A percentile compares a stretch with the other conserved stretches of the same genome.
These are phyloP conservation scores for Troides oblongomaculatus DNA, from an alignment of 2,888 invertebrate species.

Conservation along the genomic window DNA sequence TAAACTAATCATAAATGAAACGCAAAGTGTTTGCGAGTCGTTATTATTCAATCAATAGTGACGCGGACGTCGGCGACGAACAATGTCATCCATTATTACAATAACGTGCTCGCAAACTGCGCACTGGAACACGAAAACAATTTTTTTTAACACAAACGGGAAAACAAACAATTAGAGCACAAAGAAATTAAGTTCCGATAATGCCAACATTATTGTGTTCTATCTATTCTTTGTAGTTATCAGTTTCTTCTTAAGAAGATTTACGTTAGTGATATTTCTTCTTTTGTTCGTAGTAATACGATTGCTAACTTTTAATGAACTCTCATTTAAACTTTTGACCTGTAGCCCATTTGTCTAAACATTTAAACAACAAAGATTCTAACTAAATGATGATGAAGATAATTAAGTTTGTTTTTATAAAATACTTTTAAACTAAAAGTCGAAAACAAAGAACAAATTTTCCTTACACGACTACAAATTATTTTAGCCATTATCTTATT, in stretches of 20 bases:
- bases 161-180: neutral
- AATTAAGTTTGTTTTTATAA: neutral
- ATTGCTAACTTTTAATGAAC: conserved; percentile 3
- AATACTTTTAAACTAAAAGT: too few relatives aligned
- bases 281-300: conserved; percentile 5
- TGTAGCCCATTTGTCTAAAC: neutral
- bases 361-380: neutral
- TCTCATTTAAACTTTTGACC: neutral
- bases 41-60: conserved; percentile 27
- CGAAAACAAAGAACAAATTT: too few relatives aligned
- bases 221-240: neutral
- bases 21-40: conserved; percentile 8
- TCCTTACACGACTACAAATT: too few relatives aligned
- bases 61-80: conserved; percentile 10
- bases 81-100: conserved; percentile 26
- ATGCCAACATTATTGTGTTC: conserved; percentile 1
- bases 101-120: conserved; percentile 14
- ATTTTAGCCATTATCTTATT: too few relatives aligned
- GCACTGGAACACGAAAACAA: conserved; percentile 4
- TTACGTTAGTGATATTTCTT: conserved; percentile 4
- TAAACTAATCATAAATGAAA: conserved; percentile 19
- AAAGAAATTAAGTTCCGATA: neutral
- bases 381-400: neutral
- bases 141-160: too few relatives aligned
- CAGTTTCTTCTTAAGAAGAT: conserved; percentile 5